A percentile compares a stretch with the other conserved stretches of the same genome.
Evolutionary conservation across 2,888 invertebrate genomes (phyloP).

Genomic region (Myathropa florea): DNA sequence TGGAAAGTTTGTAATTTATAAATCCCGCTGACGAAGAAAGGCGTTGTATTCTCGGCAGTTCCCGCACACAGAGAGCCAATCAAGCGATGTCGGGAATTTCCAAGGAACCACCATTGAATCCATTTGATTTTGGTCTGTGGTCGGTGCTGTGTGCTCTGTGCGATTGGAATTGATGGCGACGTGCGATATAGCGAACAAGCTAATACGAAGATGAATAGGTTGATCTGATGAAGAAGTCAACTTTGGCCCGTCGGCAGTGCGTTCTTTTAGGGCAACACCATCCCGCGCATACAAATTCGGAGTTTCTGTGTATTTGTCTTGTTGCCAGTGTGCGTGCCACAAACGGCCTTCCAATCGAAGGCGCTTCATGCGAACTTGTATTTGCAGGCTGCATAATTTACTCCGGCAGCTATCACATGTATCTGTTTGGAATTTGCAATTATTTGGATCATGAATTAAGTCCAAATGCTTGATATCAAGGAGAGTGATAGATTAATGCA

Average conservation of each 20-base stretch:
- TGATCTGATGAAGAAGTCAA: slow-evolving; percentile 6
- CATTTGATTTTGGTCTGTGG: not conserved
- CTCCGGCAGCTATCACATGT: not conserved
- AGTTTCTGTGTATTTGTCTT: not conserved
- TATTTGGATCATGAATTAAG: not conserved
- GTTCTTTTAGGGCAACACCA: no score
- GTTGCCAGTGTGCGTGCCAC: not conserved
- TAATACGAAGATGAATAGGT: not conserved
- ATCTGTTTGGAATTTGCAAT: not conserved
- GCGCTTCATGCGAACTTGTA: not conserved
- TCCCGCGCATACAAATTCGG: slow-evolving; percentile 29
- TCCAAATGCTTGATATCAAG: not conserved
- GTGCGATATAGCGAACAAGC: not conserved
- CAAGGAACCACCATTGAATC: not conserved
- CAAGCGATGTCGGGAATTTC: not conserved
- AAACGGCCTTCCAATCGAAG: not conserved
- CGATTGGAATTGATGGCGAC: not conserved
- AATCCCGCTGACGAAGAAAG: not conserved
- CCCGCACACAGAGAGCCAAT: not conserved
- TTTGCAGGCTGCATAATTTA: not conserved
- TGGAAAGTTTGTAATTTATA: not conserved
- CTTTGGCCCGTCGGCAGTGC: not conserved
- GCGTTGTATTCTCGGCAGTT: not conserved
- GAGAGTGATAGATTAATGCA: not conserved
- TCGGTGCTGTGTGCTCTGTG: not conserved